These are phyloP conservation scores for Notodonta dromedarius DNA, from an alignment of 2,888 invertebrate genomes.

Conservation along the genomic window DNA sequence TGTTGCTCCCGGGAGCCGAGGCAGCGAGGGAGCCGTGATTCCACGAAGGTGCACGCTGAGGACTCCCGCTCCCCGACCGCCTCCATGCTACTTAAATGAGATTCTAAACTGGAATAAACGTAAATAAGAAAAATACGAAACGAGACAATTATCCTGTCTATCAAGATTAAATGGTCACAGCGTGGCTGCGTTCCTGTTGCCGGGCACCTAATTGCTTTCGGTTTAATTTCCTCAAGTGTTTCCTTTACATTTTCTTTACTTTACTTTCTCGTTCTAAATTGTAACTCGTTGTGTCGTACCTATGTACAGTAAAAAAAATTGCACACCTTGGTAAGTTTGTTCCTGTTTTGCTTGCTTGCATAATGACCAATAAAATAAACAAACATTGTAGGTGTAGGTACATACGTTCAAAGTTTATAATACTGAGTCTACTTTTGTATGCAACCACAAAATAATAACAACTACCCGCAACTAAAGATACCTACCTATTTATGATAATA, in stretches of 20 bases:
- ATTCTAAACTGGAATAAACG: conserved; percentile 23
- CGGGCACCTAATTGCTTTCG: conserved; percentile 19
- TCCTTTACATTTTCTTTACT: conserved; percentile 26
- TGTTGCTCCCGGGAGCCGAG: conserved; percentile 19
- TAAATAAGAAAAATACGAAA: conserved; percentile 33
- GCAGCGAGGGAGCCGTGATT: background rate
- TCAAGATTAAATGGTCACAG: conserved; percentile 27
- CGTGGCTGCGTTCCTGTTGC: conserved; percentile 7
- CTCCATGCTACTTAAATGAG: too few species aligned
- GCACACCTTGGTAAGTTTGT: background rate
- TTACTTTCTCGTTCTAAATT: conserved; percentile 13
- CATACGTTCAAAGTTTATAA: too few species aligned
- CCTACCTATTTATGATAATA: too few species aligned
- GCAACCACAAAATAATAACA: too few species aligned
- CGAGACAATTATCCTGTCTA: conserved; percentile 34
- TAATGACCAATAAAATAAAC: background rate
- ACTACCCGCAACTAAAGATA: too few species aligned
- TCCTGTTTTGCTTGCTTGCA: background rate
- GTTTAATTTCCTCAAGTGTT: conserved; percentile 34
- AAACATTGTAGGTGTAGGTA: too few species aligned
- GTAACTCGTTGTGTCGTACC: background rate
- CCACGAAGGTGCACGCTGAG: too few species aligned
- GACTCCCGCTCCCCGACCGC: too few species aligned
- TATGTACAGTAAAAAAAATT: too few species aligned
- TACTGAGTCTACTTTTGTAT: too few species aligned